These are phyloP conservation scores for Epizoanthus stellaris DNA, from an alignment of 92 coral and sea anemone genomes.

Conservation along the genomic window DNA sequence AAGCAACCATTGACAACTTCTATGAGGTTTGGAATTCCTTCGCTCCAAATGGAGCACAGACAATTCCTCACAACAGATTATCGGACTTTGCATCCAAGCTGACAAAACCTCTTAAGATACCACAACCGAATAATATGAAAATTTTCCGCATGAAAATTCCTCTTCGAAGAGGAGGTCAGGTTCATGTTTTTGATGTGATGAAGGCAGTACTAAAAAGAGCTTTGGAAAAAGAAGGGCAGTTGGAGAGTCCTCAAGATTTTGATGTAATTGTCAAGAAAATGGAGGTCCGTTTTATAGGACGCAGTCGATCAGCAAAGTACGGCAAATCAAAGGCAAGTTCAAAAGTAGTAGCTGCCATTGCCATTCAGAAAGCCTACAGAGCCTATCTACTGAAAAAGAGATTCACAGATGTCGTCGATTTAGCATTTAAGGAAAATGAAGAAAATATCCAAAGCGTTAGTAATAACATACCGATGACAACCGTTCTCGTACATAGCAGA, in stretches of 20 bases:
- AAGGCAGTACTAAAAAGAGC: constrained; percentile 79
- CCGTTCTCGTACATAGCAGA: neutral
- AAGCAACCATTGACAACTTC: constrained; percentile 80
- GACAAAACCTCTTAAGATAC: constrained; percentile 78
- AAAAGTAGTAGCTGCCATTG: constrained; percentile 14
- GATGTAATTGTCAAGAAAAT: constrained; percentile 75
- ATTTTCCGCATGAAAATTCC: constrained; percentile 80
- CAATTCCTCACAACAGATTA: constrained; percentile 70
- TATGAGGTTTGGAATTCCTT: constrained; percentile 84
- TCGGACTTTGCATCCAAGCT: constrained; percentile 82
- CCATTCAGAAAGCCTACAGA: constrained; percentile 26
- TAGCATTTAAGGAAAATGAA: neutral
- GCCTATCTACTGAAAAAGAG: constrained; percentile 13
- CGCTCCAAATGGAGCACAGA: constrained; percentile 78
- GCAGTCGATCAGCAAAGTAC: constrained; percentile 11
- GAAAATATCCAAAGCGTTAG: neutral
- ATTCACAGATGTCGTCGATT: constrained; percentile 21
- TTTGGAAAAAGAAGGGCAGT: constrained; percentile 72
- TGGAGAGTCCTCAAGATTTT: constrained; percentile 85
- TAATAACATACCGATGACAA: constrained; percentile 10
- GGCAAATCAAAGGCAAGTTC: constrained; percentile 19
- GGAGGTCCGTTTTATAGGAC: constrained; percentile 72
- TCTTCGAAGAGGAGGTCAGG: constrained; percentile 80
- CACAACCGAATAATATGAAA: constrained; percentile 76
- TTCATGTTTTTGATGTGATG: constrained; percentile 90